Conservation (phyloP, 2,113 vertebrate genomes). For the Rhabdornis inornatus region DNA sequence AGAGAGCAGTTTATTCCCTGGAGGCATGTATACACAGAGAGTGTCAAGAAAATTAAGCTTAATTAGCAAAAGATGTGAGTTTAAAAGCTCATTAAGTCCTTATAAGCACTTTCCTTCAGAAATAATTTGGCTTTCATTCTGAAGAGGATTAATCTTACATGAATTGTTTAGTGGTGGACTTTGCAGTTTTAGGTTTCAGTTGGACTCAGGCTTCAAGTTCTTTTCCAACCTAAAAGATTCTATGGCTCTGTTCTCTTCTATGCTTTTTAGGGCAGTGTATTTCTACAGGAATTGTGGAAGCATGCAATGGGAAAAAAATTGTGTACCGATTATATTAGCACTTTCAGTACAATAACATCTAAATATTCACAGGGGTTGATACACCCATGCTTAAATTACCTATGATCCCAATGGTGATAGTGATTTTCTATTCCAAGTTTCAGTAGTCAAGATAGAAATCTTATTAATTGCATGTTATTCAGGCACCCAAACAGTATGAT, state of each 20-base stretch:
- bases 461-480: neutral
- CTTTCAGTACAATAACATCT: neutral
- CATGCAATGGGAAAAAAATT: rapidly evolving
- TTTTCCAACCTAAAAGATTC: neutral
- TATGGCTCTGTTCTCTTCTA: neutral
- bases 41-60: neutral
- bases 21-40: neutral
- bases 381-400: neutral
- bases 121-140: neutral
- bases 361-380: neutral
- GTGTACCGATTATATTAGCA: neutral
- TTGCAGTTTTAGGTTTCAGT: neutral
- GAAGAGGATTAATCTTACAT: neutral
- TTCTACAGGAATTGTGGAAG: neutral
- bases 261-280: neutral
- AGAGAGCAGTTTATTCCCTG: neutral
- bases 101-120: neutral
- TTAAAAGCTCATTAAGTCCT: neutral
- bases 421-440: neutral
- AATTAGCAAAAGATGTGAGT: conserved; percentile 3
- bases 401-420: neutral
- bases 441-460: neutral
- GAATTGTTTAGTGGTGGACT: neutral
- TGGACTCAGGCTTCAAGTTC: neutral
- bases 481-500: neutral